Conservation (phyloP, 2,888 invertebrate species). For the Aricia artaxerxes region DNA sequence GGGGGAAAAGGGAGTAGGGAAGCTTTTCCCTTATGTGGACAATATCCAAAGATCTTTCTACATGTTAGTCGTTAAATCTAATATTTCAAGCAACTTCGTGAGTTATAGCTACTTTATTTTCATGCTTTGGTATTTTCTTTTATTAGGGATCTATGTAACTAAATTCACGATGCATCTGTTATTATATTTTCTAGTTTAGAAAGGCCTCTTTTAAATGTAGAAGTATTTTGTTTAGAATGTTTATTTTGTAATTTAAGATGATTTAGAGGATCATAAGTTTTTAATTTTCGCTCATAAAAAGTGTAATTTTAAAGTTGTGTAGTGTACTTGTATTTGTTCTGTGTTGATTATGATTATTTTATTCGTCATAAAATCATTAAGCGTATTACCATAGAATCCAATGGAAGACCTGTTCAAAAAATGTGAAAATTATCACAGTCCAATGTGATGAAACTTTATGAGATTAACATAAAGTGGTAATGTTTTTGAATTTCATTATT, state of each 20-base stretch:
- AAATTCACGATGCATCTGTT: background rate
- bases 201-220: background rate
- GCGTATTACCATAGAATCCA: slow-evolving; percentile 14
- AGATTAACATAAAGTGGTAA: background rate
- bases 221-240: no score
- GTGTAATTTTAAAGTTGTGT: background rate
- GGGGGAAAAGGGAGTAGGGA: slow-evolving; percentile 38
- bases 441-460: slow-evolving; percentile 14
- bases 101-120: slow-evolving; percentile 54
- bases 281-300: background rate
- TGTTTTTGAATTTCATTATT: background rate
- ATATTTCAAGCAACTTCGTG: slow-evolving; percentile 74
- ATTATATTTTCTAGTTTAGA: background rate
- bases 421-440: background rate
- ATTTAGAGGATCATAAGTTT: no score
- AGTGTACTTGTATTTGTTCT: background rate
- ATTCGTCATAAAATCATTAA: slow-evolving; percentile 14
- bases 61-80: slow-evolving; percentile 55
- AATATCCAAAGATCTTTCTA: slow-evolving; percentile 5
- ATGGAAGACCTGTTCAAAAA: slow-evolving; percentile 27
- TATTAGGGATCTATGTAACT: background rate
- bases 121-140: slow-evolving; percentile 48
- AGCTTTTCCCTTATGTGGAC: background rate
- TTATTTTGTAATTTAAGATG: no score
- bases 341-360: slow-evolving; percentile 5